phyloP scores from a whole-genome alignment of 2,113 vertebrate genomes.

The Myotis brandtii region DNA sequence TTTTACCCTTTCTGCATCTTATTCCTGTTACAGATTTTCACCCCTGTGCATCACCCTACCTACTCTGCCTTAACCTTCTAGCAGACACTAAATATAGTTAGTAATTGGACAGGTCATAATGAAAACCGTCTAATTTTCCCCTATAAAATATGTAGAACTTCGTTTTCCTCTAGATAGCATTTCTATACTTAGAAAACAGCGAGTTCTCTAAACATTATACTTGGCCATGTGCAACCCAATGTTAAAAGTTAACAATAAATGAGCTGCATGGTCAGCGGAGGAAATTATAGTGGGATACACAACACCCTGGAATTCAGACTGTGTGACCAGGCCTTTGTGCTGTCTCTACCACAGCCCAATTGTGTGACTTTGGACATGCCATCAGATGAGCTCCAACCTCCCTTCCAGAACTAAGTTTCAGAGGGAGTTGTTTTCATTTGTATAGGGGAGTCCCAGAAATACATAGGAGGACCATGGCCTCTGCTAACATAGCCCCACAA shows the following conservation, averaged over 20 bases:
- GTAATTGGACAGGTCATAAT: not conserved
- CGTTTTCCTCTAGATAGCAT: not conserved
- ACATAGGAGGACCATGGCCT: not conserved
- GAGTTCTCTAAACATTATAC: not conserved
- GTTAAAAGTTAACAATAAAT: not conserved
- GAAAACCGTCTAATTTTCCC: not conserved
- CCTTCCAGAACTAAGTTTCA: slow-evolving; percentile 4
- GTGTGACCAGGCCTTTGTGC: not conserved
- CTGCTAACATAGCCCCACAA: not conserved
- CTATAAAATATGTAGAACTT: not conserved
- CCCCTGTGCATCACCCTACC: not conserved
- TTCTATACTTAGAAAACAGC: not conserved
- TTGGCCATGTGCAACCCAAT: not conserved
- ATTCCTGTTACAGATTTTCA: not conserved
- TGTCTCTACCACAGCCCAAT: not conserved
- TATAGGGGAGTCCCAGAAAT: not conserved
- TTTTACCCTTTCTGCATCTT: not conserved
- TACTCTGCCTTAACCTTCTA: not conserved
- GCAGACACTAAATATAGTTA: not conserved
- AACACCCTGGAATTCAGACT: not conserved
- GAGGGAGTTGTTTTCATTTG: not conserved
- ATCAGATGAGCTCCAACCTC: not conserved
- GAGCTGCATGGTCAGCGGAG: not conserved
- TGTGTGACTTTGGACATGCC: not conserved
- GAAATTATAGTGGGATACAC: not conserved